phyloP scores from a whole-genome alignment of 2,113 vertebrate species.

The Clarias macrocephalus region DNA sequence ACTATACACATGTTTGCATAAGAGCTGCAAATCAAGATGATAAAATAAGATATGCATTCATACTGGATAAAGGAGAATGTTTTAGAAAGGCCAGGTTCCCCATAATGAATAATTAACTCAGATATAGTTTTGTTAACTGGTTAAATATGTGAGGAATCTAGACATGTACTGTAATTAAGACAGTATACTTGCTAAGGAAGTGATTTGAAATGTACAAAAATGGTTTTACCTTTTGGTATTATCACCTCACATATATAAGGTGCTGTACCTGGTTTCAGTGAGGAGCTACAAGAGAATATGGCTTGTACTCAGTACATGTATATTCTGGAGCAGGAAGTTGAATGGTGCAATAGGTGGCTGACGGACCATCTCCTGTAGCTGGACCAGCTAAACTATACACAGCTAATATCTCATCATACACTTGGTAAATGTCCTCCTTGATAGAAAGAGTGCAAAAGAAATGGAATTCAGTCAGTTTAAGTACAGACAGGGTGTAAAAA shows the following conservation, averaged over 20 bases:
- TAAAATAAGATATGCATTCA: not conserved
- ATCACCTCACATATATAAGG: not conserved
- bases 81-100: not conserved
- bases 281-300: constrained; percentile 18
- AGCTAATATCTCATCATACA: constrained; percentile 41
- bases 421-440: constrained; percentile 29
- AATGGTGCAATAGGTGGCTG: constrained; percentile 10
- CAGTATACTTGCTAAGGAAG: not conserved
- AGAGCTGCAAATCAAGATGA: not conserved
- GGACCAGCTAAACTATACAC: constrained; percentile 31
- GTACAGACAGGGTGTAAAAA: not conserved
- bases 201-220: not conserved
- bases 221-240: not conserved
- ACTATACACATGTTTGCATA: constrained; percentile 5
- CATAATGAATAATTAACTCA: not conserved
- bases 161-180: not conserved
- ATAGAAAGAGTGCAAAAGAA: not conserved
- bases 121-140: not conserved
- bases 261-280: constrained; percentile 1
- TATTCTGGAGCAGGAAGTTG: not conserved
- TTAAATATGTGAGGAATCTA: not conserved
- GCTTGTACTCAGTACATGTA: not conserved
- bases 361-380: not conserved
- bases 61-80: not conserved
- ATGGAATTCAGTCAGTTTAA: not conserved